Evolutionary conservation across 23 tunicate genomes (phyloP), one percentile per base, ranked within the genome.

Genomic region (Corella eumyota): DNA sequence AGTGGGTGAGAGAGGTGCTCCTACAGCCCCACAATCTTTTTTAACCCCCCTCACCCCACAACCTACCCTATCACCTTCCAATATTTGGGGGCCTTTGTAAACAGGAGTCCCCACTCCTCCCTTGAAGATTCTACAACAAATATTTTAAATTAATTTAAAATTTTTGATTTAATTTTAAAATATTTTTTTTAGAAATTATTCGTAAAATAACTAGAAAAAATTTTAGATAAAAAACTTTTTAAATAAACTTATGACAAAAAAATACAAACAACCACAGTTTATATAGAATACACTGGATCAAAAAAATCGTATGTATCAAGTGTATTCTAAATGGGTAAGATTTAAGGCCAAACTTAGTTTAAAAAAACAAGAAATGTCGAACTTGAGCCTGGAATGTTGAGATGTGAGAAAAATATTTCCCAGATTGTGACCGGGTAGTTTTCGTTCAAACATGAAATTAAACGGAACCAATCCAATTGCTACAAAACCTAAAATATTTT

Each of bases 11-110:
- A 23, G 44, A 4, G 53, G 61, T 36, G 30, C 27, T 65, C 11
- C 49, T 38, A 33, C 58, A 4, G 29, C 27, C 23, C 27, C 0
- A 7, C 29, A 27, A 23, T 30, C 67, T 32, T 37, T 49, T 28
- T 58, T 55, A 5, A 23, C 7, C 21, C 53, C 36, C 15, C 85
- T 64, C 0, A 78, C 59, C 0, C 85, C 85, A 61, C 85, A 78
- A 29, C 85, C 85, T 56, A 78, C 68, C 34, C 64, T 62, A 6
- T 78, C 85, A 6, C 75, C 75, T 3, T 25, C 65, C 20, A 19
- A 25, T 35, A 70, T 68, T 15, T 36, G 23, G 35, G 65, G 74
- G 28, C 83, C 74, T 25, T 59, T 34, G 11, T 25, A 36, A 6
- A 38, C 17, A 6, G 34, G 49, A 3, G 27, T 5, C 22, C 68